Evolutionary conservation across 2,113 vertebrate genomes (phyloP), one percentile per base, ranked within the genome.

Genomic region (Mustela lutreola): DNA sequence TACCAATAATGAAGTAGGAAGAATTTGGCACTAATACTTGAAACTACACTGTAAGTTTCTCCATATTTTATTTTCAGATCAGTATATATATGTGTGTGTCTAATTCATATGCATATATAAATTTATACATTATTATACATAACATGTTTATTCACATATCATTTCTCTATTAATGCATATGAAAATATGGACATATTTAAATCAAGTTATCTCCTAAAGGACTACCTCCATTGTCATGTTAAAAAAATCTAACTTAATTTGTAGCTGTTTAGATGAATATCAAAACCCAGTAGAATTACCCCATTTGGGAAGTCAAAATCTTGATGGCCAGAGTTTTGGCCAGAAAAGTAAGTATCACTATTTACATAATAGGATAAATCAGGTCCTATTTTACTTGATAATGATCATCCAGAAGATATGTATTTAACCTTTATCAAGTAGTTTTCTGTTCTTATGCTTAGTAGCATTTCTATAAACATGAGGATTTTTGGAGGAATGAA

Each of bases 201-300:
- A 71, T 86, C 22, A 24, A 28, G 15, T 39, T 87, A 56, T 76
- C 8, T 94, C 45, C 12, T 94, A 9, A 31, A 7, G 0, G 33
- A 45, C 2, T 67, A 53, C 33, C 53, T 50, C 18, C 3, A 60
- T 45, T 85, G 18, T 80, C 19, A 76, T 21, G 0, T 67, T 84
- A 70, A 92, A 76, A 89, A 92, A 28, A 24, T 91, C 14, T 33
- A 19, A 94, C 6, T 88, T 88, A 89, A 93, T 58, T 89, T 4
- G 7, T 48, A 92, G 19, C 7, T 65, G 2, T 80, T 96, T 75
- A 75, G 39, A 82, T 83, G 42, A 75, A 67, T 88, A 70, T 56
- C 9, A 81, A 42, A 91, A 63, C 11, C 24, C 22, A 58, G 33
- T 84, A 62, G 5, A 53, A 65, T 2, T 28, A 94, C 45, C 26